Conservation (phyloP, 2,113 vertebrate species). For the Chascanopsetta lugubris region DNA sequence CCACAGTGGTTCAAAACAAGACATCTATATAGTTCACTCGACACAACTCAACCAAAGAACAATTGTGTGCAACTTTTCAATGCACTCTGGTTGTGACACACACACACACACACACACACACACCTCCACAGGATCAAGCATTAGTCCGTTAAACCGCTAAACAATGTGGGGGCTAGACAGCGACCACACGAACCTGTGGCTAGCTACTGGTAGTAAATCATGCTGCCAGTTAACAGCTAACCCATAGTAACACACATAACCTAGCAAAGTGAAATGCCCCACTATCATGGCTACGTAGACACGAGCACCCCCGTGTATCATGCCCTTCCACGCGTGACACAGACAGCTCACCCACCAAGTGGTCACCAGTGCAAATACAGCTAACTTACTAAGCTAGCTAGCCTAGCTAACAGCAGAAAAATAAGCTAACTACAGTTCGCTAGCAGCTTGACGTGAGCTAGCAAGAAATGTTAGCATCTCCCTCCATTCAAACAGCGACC, state of each 20-base stretch:
- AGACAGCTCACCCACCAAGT: conserved; percentile 34
- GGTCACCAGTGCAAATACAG: conserved; percentile 34
- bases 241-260: not conserved
- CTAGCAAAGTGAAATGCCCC: not conserved
- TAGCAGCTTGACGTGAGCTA: conserved; percentile 63
- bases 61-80: not conserved
- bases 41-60: not conserved
- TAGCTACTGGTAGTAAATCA: conserved; percentile 4
- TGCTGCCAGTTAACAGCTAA: not conserved
- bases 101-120: not conserved
- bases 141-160: conserved; percentile 36
- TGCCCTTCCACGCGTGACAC: conserved; percentile 19
- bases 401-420: conserved; percentile 59
- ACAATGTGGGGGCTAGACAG: conserved; percentile 46
- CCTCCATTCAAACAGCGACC: not conserved
- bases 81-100: not conserved
- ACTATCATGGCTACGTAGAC: not conserved
- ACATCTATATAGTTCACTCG: not conserved
- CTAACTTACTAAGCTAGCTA: conserved; percentile 66
- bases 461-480: conserved; percentile 30
- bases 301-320: not conserved
- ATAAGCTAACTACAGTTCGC: conserved; percentile 69
- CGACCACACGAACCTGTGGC: conserved; percentile 28
- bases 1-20: conserved; percentile 32
- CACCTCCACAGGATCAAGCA: conserved; percentile 18